Percentiles rank a stretch among this genome's conserved stretches.
phyloP scores from a whole-genome alignment of 2,113 vertebrate genomes.

The Scytalopus superciliaris region DNA sequence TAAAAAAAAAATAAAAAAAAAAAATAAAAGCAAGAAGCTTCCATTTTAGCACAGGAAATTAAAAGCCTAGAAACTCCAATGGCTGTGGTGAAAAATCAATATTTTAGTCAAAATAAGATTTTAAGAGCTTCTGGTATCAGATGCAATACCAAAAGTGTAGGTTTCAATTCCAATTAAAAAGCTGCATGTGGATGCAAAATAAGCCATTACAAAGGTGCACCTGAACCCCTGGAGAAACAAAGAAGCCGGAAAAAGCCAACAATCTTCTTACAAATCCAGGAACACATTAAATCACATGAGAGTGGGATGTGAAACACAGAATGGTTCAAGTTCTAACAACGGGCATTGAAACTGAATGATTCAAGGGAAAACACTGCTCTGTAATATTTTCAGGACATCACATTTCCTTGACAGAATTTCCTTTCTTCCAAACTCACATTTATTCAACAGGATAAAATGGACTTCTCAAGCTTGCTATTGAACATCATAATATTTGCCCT shows the following conservation, averaged over 20 bases:
- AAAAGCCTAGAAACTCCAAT: not conserved
- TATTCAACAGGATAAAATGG: not conserved
- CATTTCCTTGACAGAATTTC: not conserved
- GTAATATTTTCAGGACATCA: not conserved
- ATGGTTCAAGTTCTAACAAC: not conserved
- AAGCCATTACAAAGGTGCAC: not conserved
- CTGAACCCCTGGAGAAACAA: not conserved
- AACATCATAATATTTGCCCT: not conserved
- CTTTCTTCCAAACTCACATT: not conserved
- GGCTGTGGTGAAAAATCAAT: not conserved
- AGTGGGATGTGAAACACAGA: not conserved
- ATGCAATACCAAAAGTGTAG: not conserved
- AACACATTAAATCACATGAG: not conserved
- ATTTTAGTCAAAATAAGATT: not conserved
- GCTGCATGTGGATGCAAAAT: not conserved
- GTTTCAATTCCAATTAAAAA: not conserved
- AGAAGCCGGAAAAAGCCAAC: not conserved
- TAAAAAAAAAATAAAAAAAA: not conserved
- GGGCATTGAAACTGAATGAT: not conserved
- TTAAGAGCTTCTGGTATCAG: not conserved
- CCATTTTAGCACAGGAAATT: not conserved
- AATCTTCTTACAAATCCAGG: not conserved
- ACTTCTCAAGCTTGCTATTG: not conserved
- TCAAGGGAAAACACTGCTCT: not conserved
- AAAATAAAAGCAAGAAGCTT: not conserved